Evolutionary conservation across 2,113 vertebrate species (phyloP), one percentile per base, ranked within the genome.

Genomic region (Drymodes brunneopygia): DNA sequence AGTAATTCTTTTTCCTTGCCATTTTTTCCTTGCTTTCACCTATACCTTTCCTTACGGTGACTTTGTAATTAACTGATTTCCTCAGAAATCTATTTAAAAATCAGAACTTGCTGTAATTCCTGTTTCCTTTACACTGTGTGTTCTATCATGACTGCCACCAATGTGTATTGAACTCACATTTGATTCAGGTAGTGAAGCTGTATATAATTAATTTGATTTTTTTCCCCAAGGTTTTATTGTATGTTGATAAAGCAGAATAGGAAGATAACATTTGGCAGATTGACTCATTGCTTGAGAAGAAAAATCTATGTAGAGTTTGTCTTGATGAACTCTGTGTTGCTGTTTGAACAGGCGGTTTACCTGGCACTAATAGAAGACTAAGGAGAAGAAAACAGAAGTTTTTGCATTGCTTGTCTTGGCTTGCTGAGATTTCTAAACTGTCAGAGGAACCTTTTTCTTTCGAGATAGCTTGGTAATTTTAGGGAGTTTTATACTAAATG

Each of bases 341-440:
- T 91, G 31, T 44, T 70, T 77, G 50, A 77, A 70, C 56, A 90
- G 56, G 56, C 74, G 85, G 27, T 95, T 93, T 93, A 88, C 38
- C 56, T 95, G 81, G 44, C 44, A 48, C n/a, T 62, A 56, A 40
- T 33, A n/a, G 85, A 83, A 80, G 58, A 77, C 53, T 83, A 19
- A 3, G 3, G 48, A 35, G 44, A 85, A 73, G 66, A 70, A 91
- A 87, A 53, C 36, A 73, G 33, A 33, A 57, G 17, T 53, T 85
- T 81, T 62, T 78, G 40, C 50, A 42, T 75, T 74, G 40, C 65
- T 88, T 92, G 56, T 40, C 47, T 86, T 73, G 60, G 44, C 79
- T 86, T 94, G 85, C 48, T 93, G 87, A 83, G 87, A 88, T 90
- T 90, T 86, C 56, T 81, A 16, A 84, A 50, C 36, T 57, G 56